Base-by-base conservation (phyloP, 2,797 vertebrate species). In the Argentina silus region DNA sequence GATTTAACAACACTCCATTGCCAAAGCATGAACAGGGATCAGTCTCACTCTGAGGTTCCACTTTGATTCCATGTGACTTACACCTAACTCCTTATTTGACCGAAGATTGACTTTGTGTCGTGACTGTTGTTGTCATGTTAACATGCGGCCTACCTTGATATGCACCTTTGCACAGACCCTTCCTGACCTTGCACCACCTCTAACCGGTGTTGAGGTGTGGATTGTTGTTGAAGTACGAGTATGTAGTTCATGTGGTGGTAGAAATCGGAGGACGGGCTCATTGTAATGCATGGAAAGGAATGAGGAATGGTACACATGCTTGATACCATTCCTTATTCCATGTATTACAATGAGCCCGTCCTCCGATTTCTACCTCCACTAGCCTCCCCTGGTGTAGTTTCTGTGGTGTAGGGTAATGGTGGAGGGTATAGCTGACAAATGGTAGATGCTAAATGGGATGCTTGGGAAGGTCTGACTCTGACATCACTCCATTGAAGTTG, bases 81-180 rank as follows among this genome's bases (percentile, higher is more conserved):
- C 19, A 57, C 23, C 11, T 11, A 42, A 45, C 3, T n/a, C 11
- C 27, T 61, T 2, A 64, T 74, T 44, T 8, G 27, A 56, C 59
- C 67, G 72, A 67, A 79, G 69, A 72, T 70, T 6, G 7, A 53
- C 9, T 48, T 14, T 21, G n/a, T 64, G 10, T 36, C 48, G 27
- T 71, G 27, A 19, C 17, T 17, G 45, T 27, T 6, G 4, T 36
- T 36, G 27, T 36, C 27, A 36, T 36, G 27, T 36, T 2, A 2
- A 36, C 4, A 36, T 36, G 27, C 27, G 27, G 27, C 27, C 1
- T 36, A 53, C 15, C 6, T 50, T 21, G 7, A 9, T 45, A 23
- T 44, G n/a, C n/a, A 63, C 14, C n/a, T 59, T 42, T 75, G 53
- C 15, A 59, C 53, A 59, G 62, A 17, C 17, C 44, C 47, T 1